Conservation (phyloP, 2,888 invertebrate species). For the Drosophila vallismaia region DNA sequence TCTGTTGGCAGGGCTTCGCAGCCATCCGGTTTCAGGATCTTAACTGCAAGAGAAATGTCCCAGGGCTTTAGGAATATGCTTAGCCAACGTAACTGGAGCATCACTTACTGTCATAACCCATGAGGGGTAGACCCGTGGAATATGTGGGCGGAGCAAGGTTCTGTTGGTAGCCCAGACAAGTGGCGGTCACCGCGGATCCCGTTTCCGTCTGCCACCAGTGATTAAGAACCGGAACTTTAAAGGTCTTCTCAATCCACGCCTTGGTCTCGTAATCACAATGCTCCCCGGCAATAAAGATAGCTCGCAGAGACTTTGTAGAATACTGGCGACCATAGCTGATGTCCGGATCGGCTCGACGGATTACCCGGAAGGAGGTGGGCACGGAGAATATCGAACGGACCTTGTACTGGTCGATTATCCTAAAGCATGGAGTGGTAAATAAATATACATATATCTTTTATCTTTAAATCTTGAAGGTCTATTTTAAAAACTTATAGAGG, state of each 20-base stretch:
- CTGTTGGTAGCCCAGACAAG: slow-evolving; percentile 91
- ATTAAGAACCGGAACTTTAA: slow-evolving; percentile 92
- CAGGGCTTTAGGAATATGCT: slow-evolving; percentile 6
- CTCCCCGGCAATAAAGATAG: slow-evolving; percentile 94
- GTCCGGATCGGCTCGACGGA: slow-evolving; percentile 92
- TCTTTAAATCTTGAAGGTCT: background rate
- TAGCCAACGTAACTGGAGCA: slow-evolving; percentile 2
- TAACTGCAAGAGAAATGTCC: slow-evolving; percentile 85
- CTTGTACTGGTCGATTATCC: slow-evolving; percentile 94
- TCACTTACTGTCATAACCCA: slow-evolving; percentile 92
- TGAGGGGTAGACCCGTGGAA: slow-evolving; percentile 93
- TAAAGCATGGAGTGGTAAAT: slow-evolving; percentile 73
- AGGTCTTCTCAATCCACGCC: slow-evolving; percentile 89
- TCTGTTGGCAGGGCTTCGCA: slow-evolving; percentile 88
- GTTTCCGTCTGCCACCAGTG: slow-evolving; percentile 99
- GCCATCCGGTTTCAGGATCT: slow-evolving; percentile 88
- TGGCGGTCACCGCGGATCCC: slow-evolving; percentile 94
- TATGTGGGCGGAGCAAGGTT: slow-evolving; percentile 89
- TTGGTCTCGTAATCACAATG: slow-evolving; percentile 96
- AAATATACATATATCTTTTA: too few relatives aligned
- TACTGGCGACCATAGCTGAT: slow-evolving; percentile 88
- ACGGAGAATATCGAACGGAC: slow-evolving; percentile 94
- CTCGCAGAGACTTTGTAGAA: slow-evolving; percentile 88
- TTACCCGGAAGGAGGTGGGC: slow-evolving; percentile 93
- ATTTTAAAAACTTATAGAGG: too few relatives aligned